These are phyloP conservation scores for Pangasius mekongensis DNA, from an alignment of 2,797 vertebrate genomes.

Conservation along the genomic window DNA sequence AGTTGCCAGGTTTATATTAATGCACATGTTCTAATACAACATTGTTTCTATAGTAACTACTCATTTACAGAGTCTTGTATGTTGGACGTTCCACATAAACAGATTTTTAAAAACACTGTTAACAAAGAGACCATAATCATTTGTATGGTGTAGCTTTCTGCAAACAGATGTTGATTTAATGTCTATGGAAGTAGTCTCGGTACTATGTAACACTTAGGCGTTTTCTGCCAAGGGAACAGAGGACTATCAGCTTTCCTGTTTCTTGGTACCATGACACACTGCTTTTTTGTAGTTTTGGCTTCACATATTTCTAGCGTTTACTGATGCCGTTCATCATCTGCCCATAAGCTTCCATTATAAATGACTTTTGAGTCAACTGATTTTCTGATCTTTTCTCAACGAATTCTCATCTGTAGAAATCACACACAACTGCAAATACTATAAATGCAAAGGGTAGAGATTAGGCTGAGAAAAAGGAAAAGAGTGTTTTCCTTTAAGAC, in stretches of 20 bases:
- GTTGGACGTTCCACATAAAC: not conserved
- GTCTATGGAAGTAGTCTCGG: not conserved
- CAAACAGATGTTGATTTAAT: not conserved
- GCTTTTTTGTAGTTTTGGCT: not conserved
- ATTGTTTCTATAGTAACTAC: not conserved
- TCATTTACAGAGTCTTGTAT: not conserved
- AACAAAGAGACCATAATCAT: not conserved
- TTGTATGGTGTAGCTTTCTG: not conserved
- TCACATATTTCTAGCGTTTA: not conserved
- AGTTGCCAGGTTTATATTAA: not conserved
- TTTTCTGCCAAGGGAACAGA: not conserved
- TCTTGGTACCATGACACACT: not conserved
- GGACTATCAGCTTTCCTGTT: not conserved
- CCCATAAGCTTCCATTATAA: not conserved
- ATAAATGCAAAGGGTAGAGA: not conserved
- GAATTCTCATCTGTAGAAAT: not conserved
- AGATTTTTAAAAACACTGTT: not conserved
- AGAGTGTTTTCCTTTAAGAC: conserved; percentile 35
- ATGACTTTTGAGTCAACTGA: not conserved
- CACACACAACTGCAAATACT: not conserved
- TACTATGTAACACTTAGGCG: not conserved
- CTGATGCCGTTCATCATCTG: not conserved
- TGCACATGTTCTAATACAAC: not conserved
- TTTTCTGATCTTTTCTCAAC: conserved; percentile 3
- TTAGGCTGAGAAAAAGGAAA: not conserved